Conservation (phyloP, 2,888 invertebrate genomes). For the Ischnura elegans region DNA sequence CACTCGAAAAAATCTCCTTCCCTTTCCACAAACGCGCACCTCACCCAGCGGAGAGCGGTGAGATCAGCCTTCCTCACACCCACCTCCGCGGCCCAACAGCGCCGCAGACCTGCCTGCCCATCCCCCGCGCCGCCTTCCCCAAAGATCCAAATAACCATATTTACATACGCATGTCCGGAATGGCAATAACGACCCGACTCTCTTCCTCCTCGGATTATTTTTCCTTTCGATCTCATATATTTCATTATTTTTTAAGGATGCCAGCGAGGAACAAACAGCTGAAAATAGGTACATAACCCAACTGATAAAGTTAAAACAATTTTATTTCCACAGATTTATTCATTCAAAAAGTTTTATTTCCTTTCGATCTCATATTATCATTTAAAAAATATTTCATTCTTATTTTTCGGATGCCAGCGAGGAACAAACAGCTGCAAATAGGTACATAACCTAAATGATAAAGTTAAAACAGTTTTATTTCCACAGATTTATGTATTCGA, state of each 20-base stretch:
- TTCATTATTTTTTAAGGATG: neutral
- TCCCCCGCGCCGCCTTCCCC: neutral
- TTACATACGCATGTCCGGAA: constrained; percentile 52
- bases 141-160: constrained; percentile 63
- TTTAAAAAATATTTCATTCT: no score
- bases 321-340: no score
- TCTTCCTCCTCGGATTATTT: neutral
- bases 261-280: neutral
- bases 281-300: no score
- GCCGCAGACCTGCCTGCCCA: neutral
- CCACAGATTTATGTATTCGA: no score
- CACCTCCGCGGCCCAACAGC: neutral
- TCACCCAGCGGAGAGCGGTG: neutral
- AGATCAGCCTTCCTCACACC: constrained; percentile 51
- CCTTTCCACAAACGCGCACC: constrained; percentile 30
- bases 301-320: no score
- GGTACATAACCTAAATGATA: no score
- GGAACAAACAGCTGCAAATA: no score
- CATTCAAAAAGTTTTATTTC: no score
- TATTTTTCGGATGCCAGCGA: no score
- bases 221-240: neutral
- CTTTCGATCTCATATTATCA: no score
- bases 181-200: constrained; percentile 40
- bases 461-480: no score
- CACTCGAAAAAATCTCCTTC: neutral